Evolutionary conservation across 2,113 vertebrate species (phyloP).

Genomic region (Telmatochromis brachygnathus): DNA sequence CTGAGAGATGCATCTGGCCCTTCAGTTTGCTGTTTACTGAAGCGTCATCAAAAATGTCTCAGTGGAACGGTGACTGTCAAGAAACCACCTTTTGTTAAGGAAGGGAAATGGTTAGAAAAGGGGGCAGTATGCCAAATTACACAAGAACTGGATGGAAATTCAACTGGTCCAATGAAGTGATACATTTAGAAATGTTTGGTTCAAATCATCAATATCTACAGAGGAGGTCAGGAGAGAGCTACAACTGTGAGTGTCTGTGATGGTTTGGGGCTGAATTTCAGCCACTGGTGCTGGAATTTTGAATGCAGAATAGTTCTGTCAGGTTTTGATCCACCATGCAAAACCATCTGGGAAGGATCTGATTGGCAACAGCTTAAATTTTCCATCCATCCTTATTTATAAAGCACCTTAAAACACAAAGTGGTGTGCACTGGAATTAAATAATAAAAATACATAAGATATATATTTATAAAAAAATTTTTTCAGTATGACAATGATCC

Average conservation of each 20-base stretch:
- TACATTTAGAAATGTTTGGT: not conserved
- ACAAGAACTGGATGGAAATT: not conserved
- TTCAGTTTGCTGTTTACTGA: not conserved
- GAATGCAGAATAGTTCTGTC: not conserved
- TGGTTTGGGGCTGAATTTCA: not conserved
- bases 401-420: not conserved
- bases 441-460: not conserved
- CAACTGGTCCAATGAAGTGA: not conserved
- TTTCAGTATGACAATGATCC: not conserved
- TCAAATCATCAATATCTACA: not conserved
- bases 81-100: not conserved
- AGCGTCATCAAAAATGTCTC: not conserved
- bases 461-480: not conserved
- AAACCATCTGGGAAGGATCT: not conserved
- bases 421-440: not conserved
- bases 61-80: not conserved
- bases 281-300: not conserved
- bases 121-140: not conserved
- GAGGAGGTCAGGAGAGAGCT: not conserved
- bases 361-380: not conserved
- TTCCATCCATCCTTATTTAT: not conserved
- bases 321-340: not conserved
- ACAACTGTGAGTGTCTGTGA: not conserved
- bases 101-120: not conserved
- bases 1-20: not conserved